These are phyloP conservation scores for Tachina grossa DNA, from an alignment of 2,888 invertebrate species.

Conservation along the genomic window DNA sequence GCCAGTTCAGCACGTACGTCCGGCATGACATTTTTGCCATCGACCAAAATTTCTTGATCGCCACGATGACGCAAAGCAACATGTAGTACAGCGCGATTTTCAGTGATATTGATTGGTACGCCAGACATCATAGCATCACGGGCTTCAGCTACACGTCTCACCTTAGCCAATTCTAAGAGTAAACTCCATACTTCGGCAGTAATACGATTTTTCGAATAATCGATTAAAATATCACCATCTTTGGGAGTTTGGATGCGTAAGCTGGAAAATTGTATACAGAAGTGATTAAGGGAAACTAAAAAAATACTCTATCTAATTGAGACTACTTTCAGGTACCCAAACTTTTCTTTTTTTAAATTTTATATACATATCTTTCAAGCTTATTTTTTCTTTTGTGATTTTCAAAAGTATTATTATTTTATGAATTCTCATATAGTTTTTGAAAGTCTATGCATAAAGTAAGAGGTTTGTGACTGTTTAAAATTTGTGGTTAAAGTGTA, in stretches of 20 bases:
- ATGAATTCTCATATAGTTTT: no score
- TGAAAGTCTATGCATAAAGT: no score
- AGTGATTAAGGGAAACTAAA: neutral
- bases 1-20: constrained; percentile 94
- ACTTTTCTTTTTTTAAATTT: no score
- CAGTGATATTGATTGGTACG: constrained; percentile 98
- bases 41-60: constrained; percentile 88
- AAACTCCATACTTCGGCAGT: constrained; percentile 89
- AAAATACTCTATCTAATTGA: neutral
- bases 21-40: constrained; percentile 95
- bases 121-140: constrained; percentile 96
- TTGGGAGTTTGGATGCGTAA: constrained; percentile 89
- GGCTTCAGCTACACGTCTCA: constrained; percentile 91
- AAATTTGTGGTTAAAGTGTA: no score
- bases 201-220: constrained; percentile 98
- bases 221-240: constrained; percentile 95
- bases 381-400: no score
- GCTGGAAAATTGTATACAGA: constrained; percentile 82
- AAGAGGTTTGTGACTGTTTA: no score
- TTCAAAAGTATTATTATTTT: no score
- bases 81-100: constrained; percentile 97
- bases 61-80: constrained; percentile 94
- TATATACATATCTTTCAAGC: no score
- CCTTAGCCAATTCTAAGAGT: constrained; percentile 91
- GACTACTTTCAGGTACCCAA: no score